Conservation (phyloP, 2,113 vertebrate genomes). For the Suncus etruscus region DNA sequence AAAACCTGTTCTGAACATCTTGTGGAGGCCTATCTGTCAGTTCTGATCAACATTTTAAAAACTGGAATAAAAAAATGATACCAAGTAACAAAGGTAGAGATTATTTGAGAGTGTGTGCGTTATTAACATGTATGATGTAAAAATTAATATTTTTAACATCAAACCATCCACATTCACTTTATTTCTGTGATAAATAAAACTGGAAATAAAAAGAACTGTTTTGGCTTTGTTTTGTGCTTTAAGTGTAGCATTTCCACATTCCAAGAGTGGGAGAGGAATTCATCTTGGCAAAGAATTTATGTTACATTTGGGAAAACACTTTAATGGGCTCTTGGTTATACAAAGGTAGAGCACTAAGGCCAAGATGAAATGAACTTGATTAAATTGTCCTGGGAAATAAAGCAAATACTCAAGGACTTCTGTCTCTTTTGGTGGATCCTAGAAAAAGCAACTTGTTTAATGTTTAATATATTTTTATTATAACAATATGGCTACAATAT, state of each 20-base stretch:
- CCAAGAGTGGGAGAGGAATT: conserved; percentile 57
- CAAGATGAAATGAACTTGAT: background rate
- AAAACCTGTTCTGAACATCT: background rate
- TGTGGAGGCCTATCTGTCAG: background rate
- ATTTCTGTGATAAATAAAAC: conserved; percentile 50
- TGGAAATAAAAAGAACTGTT: conserved; percentile 35
- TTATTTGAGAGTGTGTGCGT: background rate
- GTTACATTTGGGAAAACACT: conserved; percentile 65
- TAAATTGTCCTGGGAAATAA: background rate
- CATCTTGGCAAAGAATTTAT: conserved; percentile 51
- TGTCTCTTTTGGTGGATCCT: background rate
- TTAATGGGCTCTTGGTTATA: conserved; percentile 5
- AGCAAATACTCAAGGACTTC: background rate
- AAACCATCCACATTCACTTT: background rate
- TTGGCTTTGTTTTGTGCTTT: conserved; percentile 54
- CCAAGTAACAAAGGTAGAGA: conserved; percentile 14
- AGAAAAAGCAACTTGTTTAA: background rate
- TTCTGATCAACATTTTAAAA: conserved; percentile 21
- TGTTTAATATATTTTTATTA: too few relatives aligned
- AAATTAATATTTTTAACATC: background rate
- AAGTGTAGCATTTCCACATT: conserved; percentile 57
- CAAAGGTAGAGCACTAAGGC: conserved; percentile 14
- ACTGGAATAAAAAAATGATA: background rate
- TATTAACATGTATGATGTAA: background rate
- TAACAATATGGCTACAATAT: too few relatives aligned